Evolutionary conservation across 2,888 invertebrate genomes (phyloP).

Genomic region (Agriopis aurantiaria): DNA sequence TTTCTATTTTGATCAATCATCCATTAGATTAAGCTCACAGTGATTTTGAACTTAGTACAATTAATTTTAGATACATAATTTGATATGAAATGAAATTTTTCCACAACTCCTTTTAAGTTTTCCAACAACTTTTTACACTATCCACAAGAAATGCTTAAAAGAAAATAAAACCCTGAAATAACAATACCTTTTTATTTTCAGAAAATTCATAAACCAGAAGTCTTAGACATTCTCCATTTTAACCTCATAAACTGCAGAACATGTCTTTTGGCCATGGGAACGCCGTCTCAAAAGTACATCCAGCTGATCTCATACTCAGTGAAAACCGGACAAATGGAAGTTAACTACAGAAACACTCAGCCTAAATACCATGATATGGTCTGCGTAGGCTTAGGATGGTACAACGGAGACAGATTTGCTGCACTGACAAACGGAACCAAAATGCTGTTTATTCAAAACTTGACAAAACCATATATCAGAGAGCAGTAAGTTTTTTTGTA

Average conservation of each 20-base stretch:
- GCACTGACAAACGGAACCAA: slow-evolving; percentile 75
- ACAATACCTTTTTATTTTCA: slow-evolving; percentile 49
- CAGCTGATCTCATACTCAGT: slow-evolving; percentile 62
- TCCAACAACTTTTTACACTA: too few species aligned
- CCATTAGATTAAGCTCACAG: too few species aligned
- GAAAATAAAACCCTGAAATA: neutral
- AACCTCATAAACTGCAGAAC: slow-evolving; percentile 70
- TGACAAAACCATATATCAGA: slow-evolving; percentile 65
- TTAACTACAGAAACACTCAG: slow-evolving; percentile 29
- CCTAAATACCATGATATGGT: slow-evolving; percentile 58
- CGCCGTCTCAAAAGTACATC: slow-evolving; percentile 43
- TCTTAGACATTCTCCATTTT: slow-evolving; percentile 67
- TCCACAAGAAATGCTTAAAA: too few species aligned
- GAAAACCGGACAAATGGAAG: slow-evolving; percentile 62
- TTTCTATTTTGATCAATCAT: too few species aligned
- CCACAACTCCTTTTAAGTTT: too few species aligned
- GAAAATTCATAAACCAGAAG: slow-evolving; percentile 64
- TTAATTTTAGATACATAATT: too few species aligned
- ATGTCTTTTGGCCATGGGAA: slow-evolving; percentile 66
- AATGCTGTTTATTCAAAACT: slow-evolving; percentile 70
- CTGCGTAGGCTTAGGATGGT: slow-evolving; percentile 73
- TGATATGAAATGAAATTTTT: too few species aligned
- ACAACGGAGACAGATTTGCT: slow-evolving; percentile 71
- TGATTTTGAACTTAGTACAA: too few species aligned
- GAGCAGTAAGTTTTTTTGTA: slow-evolving; percentile 58